These are phyloP conservation scores for Amiota mariae DNA, from an alignment of 2,888 invertebrate genomes.

Conservation along the genomic window DNA sequence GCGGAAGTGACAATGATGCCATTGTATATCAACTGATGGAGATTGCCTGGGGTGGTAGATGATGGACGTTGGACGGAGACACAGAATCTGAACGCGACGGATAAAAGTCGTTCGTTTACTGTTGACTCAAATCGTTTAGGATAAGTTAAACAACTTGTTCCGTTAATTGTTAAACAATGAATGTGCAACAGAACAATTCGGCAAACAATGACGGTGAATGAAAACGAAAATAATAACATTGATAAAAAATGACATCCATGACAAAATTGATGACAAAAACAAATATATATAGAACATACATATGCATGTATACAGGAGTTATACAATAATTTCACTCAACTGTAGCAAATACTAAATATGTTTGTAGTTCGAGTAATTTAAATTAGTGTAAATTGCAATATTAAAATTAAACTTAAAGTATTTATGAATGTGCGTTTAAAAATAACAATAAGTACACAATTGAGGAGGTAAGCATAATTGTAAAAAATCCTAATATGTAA, in stretches of 20 bases:
- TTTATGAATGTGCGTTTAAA: no score
- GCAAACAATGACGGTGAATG: conserved; percentile 28
- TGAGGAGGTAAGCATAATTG: no score
- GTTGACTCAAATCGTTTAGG: conserved; percentile 68
- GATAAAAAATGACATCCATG: conserved; percentile 39
- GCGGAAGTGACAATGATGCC: conserved; percentile 57
- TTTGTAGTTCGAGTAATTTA: no score
- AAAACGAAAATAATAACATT: neutral
- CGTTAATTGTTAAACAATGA: conserved; percentile 65
- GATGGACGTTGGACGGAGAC: conserved; percentile 15
- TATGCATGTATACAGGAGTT: no score
- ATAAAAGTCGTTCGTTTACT: conserved; percentile 44
- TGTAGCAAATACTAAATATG: no score
- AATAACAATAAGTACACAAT: no score
- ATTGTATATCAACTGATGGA: conserved; percentile 36
- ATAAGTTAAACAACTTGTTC: conserved; percentile 67
- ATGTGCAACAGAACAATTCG: conserved; percentile 38
- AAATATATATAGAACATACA: neutral
- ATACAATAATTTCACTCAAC: no score
- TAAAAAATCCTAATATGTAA: no score
- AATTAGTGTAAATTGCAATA: no score
- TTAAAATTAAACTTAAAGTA: no score
- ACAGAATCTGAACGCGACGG: neutral
- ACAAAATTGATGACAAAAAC: conserved; percentile 47
- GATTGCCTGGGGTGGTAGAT: conserved; percentile 9